Evolutionary conservation across 92 coral and sea anemone genomes (phyloP).

Genomic region (Diadumene lineata): DNA sequence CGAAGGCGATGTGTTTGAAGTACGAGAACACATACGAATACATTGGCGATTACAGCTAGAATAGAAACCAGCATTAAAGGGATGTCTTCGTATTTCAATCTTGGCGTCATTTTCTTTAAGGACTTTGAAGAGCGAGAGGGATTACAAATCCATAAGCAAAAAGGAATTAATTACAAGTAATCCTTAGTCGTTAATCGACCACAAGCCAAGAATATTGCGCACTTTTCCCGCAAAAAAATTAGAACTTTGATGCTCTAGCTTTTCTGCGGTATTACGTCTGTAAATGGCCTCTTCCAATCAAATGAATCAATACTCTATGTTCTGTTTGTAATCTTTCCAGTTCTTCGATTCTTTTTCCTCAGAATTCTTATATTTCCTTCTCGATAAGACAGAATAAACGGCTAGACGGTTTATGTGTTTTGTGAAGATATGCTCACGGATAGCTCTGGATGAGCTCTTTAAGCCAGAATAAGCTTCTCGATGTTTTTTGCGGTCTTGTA

Average conservation of each 20-base stretch:
- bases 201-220: too few relatives aligned
- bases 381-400: too few relatives aligned
- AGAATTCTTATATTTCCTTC: neutral
- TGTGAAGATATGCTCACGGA: too few relatives aligned
- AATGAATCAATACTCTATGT: too few relatives aligned
- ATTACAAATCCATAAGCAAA: slow-evolving; percentile 25
- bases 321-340: too few relatives aligned
- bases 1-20: slow-evolving; percentile 40
- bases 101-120: slow-evolving; percentile 23
- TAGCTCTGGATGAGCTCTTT: neutral
- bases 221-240: too few relatives aligned
- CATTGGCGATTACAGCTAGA: slow-evolving; percentile 39
- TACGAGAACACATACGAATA: slow-evolving; percentile 42
- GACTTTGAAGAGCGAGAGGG: slow-evolving; percentile 11
- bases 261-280: too few relatives aligned
- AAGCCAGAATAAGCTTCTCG: slow-evolving; percentile 7
- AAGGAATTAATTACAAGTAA: neutral
- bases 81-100: slow-evolving; percentile 19
- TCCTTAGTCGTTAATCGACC: neutral
- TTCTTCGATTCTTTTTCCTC: neutral
- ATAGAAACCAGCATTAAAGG: slow-evolving; percentile 35
- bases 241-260: too few relatives aligned
- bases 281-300: too few relatives aligned
- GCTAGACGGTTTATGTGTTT: too few relatives aligned
- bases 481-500: neutral